Base-by-base conservation (phyloP, 1,140 invertebrate genomes). In the Antheraea mylitta region DNA sequence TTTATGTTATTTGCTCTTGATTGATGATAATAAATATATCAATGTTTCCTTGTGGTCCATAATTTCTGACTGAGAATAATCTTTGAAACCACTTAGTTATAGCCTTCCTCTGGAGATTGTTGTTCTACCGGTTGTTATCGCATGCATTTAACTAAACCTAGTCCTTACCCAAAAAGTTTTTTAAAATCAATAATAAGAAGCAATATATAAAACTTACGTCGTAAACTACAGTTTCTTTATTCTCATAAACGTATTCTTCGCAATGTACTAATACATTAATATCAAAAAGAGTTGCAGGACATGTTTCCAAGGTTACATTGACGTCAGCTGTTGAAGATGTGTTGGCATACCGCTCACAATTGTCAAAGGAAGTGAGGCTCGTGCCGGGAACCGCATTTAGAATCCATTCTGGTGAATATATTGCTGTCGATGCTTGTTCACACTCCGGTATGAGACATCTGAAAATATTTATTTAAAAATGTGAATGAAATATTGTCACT, bases 251-350 rank as follows among this genome's bases (percentile, higher is more conserved):
- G 22, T 68, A 75, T 18, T 66, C 48, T 4, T 82, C 77, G 68
- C 78, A 83, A 3, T 16, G 19, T 8, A 75, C 30, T 8, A 71
- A 11, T 5, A 4, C 22, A 48, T 68, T 18, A 16, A 48, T 59
- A 53, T 92, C 87, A 68, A 93, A 87, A 18, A 82, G 75, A 11
- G 73, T 73, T 69, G 88, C 69, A 63, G 82, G 74, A 61, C 74
- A 76, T 8, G 66, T 67, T 9, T 48, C 66, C 3, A 19, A 13
- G 16, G 8, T 18, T 7, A 53, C 45, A 53, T 53, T 16, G 11
- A 13, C 16, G 9, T 42, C 9, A 16, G 11, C 22, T 11, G 16
- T 60, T 13, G 30, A 18, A 0, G 59, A 45, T 0, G 6, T 30
- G 60, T 72, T 68, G 30, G 58, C 68, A 53, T 67, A 76, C 1